Conservation (phyloP, 1,140 invertebrate species). For the Atta cephalotes region DNA sequence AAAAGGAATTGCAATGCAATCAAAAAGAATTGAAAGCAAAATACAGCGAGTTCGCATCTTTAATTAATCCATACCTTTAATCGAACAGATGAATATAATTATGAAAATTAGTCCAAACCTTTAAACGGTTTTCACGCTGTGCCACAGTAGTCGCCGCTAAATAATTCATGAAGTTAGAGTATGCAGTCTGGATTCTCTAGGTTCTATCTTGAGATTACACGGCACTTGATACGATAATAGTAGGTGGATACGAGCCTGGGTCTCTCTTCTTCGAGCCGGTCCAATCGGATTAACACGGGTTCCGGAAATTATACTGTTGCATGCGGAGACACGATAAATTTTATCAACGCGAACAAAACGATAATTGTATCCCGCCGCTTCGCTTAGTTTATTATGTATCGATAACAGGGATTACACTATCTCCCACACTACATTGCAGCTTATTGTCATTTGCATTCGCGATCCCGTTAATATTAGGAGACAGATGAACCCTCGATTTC, state of each 20-base stretch:
- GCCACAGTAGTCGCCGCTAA: constrained; percentile 6
- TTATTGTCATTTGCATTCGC: constrained; percentile 26
- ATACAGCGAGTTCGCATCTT: background rate
- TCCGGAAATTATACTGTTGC: constrained; percentile 44
- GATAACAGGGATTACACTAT: constrained; percentile 41
- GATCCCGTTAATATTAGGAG: constrained; percentile 45
- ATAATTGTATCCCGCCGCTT: constrained; percentile 34
- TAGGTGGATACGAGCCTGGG: background rate
- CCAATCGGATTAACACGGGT: constrained; percentile 47
- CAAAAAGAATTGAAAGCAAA: background rate
- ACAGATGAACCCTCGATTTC: constrained; percentile 29
- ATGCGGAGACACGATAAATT: constrained; percentile 48
- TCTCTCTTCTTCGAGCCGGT: constrained; percentile 7
- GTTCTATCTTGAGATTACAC: constrained; percentile 29
- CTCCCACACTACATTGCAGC: constrained; percentile 32
- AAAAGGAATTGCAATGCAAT: too few species aligned
- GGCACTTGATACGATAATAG: constrained; percentile 38
- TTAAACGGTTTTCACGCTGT: constrained; percentile 4
- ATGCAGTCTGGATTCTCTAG: constrained; percentile 13
- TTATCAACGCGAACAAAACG: constrained; percentile 50
- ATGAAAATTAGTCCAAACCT: constrained; percentile 20
- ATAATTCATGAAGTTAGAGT: constrained; percentile 51
- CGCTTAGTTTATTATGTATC: constrained; percentile 44
- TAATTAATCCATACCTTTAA: background rate
- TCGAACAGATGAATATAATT: background rate